A percentile compares a stretch with the other conserved stretches of the same genome.
These are phyloP conservation scores for Sphaerodactylus townsendi DNA, from an alignment of 2,113 vertebrate genomes.

Conservation along the genomic window DNA sequence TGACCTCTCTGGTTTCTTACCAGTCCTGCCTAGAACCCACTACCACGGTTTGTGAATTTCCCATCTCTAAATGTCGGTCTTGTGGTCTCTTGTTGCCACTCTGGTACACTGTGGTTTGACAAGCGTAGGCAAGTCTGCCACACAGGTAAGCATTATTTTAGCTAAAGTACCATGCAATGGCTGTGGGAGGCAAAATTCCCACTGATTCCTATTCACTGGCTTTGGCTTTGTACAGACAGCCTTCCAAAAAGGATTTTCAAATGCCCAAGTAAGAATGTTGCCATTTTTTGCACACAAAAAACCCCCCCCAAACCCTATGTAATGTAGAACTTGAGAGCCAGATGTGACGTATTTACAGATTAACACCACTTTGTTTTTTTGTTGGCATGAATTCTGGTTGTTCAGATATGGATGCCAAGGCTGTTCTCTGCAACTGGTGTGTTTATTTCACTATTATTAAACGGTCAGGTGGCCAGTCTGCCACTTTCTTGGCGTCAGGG, in stretches of 20 bases:
- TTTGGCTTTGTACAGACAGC: slow-evolving; percentile 25
- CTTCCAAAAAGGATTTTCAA: slow-evolving; percentile 5
- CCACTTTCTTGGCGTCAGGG: neutral
- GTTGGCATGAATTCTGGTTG: slow-evolving; percentile 20
- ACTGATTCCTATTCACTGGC: slow-evolving; percentile 3
- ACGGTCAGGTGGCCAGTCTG: neutral
- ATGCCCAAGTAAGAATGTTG: slow-evolving; percentile 14
- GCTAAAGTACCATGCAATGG: slow-evolving; percentile 13
- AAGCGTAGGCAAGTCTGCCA: neutral
- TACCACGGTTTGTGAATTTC: too few species aligned
- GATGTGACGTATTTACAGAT: slow-evolving; percentile 14
- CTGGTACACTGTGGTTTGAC: too few species aligned
- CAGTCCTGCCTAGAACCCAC: too few species aligned
- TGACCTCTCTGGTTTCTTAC: too few species aligned
- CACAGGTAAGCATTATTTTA: slow-evolving; percentile 14
- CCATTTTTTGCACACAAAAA: slow-evolving; percentile 21
- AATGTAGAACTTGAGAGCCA: slow-evolving; percentile 32
- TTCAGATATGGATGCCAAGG: neutral
- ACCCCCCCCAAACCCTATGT: slow-evolving; percentile 8
- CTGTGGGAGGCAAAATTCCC: slow-evolving; percentile 21
- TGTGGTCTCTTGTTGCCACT: too few species aligned
- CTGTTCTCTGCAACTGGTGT: slow-evolving; percentile 19
- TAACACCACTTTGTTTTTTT: slow-evolving; percentile 11
- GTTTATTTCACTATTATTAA: slow-evolving; percentile 43
- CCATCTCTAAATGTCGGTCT: too few species aligned